Evolutionary conservation across 2,888 invertebrate species (phyloP).

Genomic region (Eristalis tenax): DNA sequence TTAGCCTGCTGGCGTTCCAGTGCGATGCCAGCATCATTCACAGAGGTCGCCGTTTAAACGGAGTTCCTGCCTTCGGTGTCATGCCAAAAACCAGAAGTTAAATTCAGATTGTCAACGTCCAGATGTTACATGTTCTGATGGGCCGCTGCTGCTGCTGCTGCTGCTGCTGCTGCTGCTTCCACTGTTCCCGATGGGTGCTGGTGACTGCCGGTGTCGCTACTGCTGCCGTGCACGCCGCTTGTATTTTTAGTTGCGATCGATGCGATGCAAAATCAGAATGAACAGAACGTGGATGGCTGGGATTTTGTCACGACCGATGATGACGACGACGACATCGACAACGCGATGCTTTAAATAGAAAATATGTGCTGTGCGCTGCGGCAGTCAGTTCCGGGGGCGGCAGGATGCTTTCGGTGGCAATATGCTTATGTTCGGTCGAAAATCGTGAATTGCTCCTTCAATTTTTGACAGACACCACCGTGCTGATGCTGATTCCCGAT

Average conservation of each 20-base stretch:
- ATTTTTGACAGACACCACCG: slow-evolving; percentile 58
- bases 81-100: slow-evolving; percentile 63
- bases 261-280: slow-evolving; percentile 66
- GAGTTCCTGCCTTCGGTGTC: slow-evolving; percentile 1
- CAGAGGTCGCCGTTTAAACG: slow-evolving; percentile 42
- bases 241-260: slow-evolving; percentile 65
- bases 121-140: slow-evolving; percentile 56
- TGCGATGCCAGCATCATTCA: slow-evolving; percentile 13
- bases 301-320: slow-evolving; percentile 65
- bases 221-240: slow-evolving; percentile 6
- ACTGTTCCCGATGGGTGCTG: no score
- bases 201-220: not conserved
- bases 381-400: not conserved
- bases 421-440: slow-evolving; percentile 36
- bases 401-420: slow-evolving; percentile 43
- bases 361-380: slow-evolving; percentile 6
- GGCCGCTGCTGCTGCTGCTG: slow-evolving; percentile 12
- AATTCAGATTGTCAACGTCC: slow-evolving; percentile 64
- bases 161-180: not conserved
- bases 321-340: slow-evolving; percentile 28
- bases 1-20: slow-evolving; percentile 5
- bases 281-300: slow-evolving; percentile 43
- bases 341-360: slow-evolving; percentile 58
- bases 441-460: slow-evolving; percentile 58
- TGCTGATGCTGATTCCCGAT: slow-evolving; percentile 45